Base-by-base conservation (phyloP, 2,888 invertebrate species). In the Erebia ligea region DNA sequence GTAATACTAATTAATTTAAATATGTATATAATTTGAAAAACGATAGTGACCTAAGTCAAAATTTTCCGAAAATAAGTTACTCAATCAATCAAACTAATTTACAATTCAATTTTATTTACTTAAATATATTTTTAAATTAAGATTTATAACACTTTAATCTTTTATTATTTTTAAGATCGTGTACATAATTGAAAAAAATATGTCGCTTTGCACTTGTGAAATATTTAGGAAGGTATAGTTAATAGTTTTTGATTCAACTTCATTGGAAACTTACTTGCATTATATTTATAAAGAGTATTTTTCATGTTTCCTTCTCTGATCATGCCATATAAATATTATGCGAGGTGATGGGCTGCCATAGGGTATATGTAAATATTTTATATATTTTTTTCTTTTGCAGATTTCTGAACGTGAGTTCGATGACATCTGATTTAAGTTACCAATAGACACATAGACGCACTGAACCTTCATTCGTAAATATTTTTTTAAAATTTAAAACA, bases 351-450 rank as follows among this genome's bases (percentile, higher is more conserved):
- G 73, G 71, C 72, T 52, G 78, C n/a, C 34, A n/a, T 70, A 48
- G 61, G 13, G 54, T 15, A 10, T 6, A 45, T 21, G 65, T 42
- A 40, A 67, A 79, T 72, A 56, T 75, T 71, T 65, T 71, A 68
- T 74, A 65, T 69, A 76, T 74, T 73, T 73, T 79, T 79, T 77
- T 82, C 77, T 78, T 82, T 91, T 90, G 64, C 91, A 91, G 91
- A 91, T 89, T 91, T 91, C 84, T 91, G 87, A 89, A 50, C 82
- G 85, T 79, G 81, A 73, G 77, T 74, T 76, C 79, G 81, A 78
- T 78, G 80, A 78, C 74, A 73, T 62, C 67, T 73, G 66, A 76
- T 52, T 59, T 68, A 65, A 73, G 76, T 76, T 78, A 76, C 73
- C 76, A 74, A 70, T 40, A 56, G n/a, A 57, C 56, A 71, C 25